Conservation (phyloP, 2,888 invertebrate species). For the Salpingus planirostris region DNA sequence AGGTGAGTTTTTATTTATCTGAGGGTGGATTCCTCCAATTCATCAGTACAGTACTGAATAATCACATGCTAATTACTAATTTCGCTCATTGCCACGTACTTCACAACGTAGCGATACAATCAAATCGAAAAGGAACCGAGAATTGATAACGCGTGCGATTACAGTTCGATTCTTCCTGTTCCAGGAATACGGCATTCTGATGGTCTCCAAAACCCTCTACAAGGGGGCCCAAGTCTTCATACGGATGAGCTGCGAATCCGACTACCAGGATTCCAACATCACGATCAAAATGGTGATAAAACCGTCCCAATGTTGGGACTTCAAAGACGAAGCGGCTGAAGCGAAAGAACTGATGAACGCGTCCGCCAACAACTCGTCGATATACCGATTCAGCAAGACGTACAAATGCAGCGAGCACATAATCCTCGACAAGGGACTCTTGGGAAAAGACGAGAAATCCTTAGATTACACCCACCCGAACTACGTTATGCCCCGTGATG, state of each 20-base stretch:
- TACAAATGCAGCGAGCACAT: constrained; percentile 36
- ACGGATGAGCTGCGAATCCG: constrained; percentile 45
- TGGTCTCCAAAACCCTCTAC: constrained; percentile 56
- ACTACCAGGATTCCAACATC: constrained; percentile 35
- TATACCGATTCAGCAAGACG: constrained; percentile 12
- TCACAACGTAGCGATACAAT: no score
- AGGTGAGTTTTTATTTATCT: constrained; percentile 20
- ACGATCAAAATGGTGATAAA: constrained; percentile 47
- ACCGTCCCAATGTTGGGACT: constrained; percentile 51
- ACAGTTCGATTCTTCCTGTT: constrained; percentile 24
- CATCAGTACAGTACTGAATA: no score
- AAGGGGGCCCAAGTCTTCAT: constrained; percentile 62
- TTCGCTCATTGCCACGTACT: no score
- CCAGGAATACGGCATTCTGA: constrained; percentile 44
- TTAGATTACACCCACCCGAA: constrained; percentile 36
- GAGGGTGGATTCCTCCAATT: not conserved
- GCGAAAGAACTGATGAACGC: constrained; percentile 22
- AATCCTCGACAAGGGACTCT: constrained; percentile 26
- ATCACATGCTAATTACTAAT: constrained; percentile 5
- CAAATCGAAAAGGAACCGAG: no score
- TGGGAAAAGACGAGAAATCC: constrained; percentile 27
- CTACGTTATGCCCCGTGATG: constrained; percentile 55
- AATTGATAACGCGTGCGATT: no score
- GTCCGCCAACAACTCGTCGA: not conserved
- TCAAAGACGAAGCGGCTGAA: constrained; percentile 30